phyloP scores from a whole-genome alignment of 1,140 invertebrate genomes.

The Anthonomus grandis region DNA sequence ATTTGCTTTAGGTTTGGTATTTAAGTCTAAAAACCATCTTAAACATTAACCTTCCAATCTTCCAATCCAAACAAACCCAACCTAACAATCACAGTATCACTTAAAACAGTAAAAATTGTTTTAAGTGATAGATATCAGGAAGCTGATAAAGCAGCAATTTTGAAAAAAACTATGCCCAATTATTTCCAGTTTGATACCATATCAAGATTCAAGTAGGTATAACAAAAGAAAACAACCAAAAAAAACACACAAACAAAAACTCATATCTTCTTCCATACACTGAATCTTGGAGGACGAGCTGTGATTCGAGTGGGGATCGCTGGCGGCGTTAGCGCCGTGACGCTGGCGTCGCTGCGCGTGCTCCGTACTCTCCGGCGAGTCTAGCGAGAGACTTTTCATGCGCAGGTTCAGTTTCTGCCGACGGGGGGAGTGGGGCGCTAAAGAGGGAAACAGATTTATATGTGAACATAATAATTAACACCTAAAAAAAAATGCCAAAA shows the following conservation, averaged over 20 bases:
- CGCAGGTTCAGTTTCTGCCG: constrained; percentile 92
- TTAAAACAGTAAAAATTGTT: too few relatives aligned
- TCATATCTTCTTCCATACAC: constrained; percentile 41
- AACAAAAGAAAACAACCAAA: constrained; percentile 15
- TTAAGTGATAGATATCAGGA: too few relatives aligned
- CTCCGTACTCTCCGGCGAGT: constrained; percentile 90
- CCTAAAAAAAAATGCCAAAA: too few relatives aligned
- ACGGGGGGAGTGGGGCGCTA: constrained; percentile 92
- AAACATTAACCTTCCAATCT: too few relatives aligned
- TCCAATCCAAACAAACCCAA: too few relatives aligned
- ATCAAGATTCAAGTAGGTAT: too few relatives aligned
- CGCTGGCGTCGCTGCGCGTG: constrained; percentile 72
- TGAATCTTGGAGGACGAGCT: constrained; percentile 53
- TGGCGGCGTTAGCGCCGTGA: constrained; percentile 54
- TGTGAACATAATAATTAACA: not conserved
- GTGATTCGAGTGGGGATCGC: constrained; percentile 54
- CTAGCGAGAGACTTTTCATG: constrained; percentile 96
- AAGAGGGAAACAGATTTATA: constrained; percentile 4
- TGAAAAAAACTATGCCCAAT: too few relatives aligned
- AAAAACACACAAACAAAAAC: constrained; percentile 5
- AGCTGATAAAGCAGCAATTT: too few relatives aligned
- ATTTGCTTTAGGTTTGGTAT: too few relatives aligned
- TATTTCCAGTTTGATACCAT: too few relatives aligned
- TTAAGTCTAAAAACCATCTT: too few relatives aligned
- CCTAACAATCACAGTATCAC: too few relatives aligned